phyloP scores from a whole-genome alignment of 2,113 vertebrate species.

The Ictidomys tridecemlineatus region DNA sequence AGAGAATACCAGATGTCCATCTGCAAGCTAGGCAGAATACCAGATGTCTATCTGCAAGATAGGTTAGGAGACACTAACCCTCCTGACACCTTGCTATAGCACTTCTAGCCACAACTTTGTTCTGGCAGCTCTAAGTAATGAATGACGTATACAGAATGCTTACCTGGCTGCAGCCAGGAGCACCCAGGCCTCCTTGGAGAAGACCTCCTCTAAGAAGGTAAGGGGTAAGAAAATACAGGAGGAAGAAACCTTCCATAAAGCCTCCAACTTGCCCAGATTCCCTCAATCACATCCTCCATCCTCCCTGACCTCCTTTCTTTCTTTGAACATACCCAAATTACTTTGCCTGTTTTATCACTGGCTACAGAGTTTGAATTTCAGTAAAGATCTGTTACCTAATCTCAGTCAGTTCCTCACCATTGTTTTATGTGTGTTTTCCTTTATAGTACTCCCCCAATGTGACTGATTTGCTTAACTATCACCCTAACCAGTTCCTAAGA shows the following conservation, averaged over 20 bases:
- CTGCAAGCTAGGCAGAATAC: background rate
- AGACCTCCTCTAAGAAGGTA: background rate
- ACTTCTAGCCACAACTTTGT: background rate
- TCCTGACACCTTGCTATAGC: background rate
- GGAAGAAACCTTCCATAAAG: background rate
- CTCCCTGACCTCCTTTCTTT: background rate
- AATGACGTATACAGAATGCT: background rate
- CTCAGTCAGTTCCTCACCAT: background rate
- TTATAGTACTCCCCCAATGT: background rate
- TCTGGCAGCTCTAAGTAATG: background rate
- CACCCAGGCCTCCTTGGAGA: background rate
- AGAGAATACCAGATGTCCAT: background rate
- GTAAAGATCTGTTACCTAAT: background rate
- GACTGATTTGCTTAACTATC: slow-evolving; percentile 1
- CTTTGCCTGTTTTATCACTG: background rate
- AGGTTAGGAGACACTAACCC: background rate
- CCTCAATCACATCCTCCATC: background rate
- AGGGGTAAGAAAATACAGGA: background rate
- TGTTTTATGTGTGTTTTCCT: background rate
- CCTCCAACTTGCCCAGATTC: background rate
- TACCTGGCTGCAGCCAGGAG: background rate
- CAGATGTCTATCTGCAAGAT: background rate
- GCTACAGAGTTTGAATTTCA: background rate
- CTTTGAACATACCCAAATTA: background rate
- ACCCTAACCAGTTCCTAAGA: background rate